These are phyloP conservation scores for Fabriciana adippe DNA, from an alignment of 2,888 invertebrate species.

Conservation along the genomic window DNA sequence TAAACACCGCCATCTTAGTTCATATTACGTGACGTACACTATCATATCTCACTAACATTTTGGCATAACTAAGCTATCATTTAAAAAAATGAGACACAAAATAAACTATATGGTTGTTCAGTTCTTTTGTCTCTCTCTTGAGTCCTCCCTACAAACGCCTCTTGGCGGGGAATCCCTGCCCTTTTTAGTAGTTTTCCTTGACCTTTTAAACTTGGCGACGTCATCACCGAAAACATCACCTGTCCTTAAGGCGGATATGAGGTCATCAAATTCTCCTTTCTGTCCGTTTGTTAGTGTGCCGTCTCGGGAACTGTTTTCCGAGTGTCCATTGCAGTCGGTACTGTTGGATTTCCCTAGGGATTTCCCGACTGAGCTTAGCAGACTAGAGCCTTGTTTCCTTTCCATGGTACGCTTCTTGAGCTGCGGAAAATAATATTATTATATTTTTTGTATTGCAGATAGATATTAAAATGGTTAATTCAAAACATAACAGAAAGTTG, in stretches of 20 bases:
- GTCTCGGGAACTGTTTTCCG: slow-evolving; percentile 62
- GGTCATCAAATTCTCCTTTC: slow-evolving; percentile 97
- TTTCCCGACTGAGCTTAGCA: slow-evolving; percentile 88
- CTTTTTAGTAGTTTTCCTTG: slow-evolving; percentile 75
- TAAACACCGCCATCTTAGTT: too few species aligned
- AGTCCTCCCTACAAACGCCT: slow-evolving; percentile 71
- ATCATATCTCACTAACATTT: background rate
- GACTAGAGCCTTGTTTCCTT: slow-evolving; percentile 90
- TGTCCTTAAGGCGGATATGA: slow-evolving; percentile 96
- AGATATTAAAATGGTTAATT: too few species aligned
- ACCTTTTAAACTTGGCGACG: slow-evolving; percentile 91
- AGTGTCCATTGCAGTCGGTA: slow-evolving; percentile 82
- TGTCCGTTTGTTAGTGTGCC: slow-evolving; percentile 71
- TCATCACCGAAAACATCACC: slow-evolving; percentile 98
- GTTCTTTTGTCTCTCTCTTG: slow-evolving; percentile 75
- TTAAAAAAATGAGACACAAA: background rate
- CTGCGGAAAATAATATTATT: slow-evolving; percentile 53
- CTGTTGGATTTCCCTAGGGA: slow-evolving; percentile 84
- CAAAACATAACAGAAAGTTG: too few species aligned
- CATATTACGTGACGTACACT: background rate
- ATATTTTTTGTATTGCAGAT: too few species aligned
- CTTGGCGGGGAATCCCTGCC: slow-evolving; percentile 75
- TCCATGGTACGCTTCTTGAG: slow-evolving; percentile 93
- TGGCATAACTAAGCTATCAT: background rate
- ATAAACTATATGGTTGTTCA: slow-evolving; percentile 45